Evolutionary conservation across 53 echinoderm and acorn worm genomes (phyloP).

Genomic region (Hippasteria phrygiana): DNA sequence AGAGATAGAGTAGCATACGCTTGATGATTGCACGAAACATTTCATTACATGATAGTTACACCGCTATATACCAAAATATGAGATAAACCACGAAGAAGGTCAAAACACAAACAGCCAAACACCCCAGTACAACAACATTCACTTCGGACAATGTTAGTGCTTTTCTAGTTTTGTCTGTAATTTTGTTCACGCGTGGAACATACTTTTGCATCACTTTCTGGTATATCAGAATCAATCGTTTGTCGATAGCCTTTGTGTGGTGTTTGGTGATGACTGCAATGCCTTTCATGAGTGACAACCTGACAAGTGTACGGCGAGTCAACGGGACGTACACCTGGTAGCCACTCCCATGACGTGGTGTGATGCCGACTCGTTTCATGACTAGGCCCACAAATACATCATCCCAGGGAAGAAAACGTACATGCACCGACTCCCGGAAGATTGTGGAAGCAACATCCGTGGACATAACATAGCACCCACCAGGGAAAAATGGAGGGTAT

Average conservation of each 20-base stretch:
- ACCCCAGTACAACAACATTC: neutral
- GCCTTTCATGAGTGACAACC: constrained; percentile 12
- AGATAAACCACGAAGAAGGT: constrained; percentile 14
- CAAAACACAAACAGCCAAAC: neutral
- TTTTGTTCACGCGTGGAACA: neutral
- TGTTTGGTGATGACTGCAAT: constrained; percentile 44
- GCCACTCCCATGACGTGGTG: constrained; percentile 37
- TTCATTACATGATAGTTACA: no score
- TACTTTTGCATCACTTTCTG: constrained; percentile 44
- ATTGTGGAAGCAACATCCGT: constrained; percentile 41
- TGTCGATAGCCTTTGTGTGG: constrained; percentile 15
- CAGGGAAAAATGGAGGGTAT: constrained; percentile 65
- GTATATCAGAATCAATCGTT: constrained; percentile 33
- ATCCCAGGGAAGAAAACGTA: constrained; percentile 70
- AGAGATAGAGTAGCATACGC: no score
- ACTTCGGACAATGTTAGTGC: neutral
- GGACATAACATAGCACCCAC: constrained; percentile 67
- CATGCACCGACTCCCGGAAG: constrained; percentile 52
- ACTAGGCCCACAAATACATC: constrained; percentile 68
- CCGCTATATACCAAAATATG: neutral
- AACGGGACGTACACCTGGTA: constrained; percentile 54
- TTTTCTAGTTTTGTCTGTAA: neutral
- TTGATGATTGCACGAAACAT: no score
- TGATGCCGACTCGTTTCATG: constrained; percentile 51
- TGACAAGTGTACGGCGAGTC: neutral